Evolutionary conservation across 2,797 vertebrate genomes (phyloP).

Genomic region (Pseudopleuronectes americanus): DNA sequence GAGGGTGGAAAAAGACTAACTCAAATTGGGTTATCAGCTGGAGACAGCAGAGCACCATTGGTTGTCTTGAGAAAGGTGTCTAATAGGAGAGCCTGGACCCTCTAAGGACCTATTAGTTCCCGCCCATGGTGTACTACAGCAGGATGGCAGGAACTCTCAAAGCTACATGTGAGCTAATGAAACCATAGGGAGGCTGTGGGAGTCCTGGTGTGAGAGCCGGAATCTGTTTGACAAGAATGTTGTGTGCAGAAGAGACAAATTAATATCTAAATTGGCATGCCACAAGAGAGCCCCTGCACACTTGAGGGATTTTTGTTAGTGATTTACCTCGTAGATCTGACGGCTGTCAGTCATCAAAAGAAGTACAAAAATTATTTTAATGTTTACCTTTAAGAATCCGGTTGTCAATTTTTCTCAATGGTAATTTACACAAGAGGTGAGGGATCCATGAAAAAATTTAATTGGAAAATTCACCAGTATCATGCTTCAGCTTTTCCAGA

Average conservation of each 20-base stretch:
- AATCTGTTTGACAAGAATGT: constrained; percentile 32
- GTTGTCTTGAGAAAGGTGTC: constrained; percentile 38
- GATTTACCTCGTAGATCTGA: background rate
- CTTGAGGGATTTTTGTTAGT: constrained; percentile 10
- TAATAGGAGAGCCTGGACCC: constrained; percentile 55
- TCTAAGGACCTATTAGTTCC: constrained; percentile 73
- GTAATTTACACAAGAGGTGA: too few relatives aligned
- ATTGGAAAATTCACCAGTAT: too few relatives aligned
- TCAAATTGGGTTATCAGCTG: constrained; percentile 50
- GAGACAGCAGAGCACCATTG: constrained; percentile 23
- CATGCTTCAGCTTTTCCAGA: too few relatives aligned
- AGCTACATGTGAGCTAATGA: constrained; percentile 66
- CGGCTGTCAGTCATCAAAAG: background rate
- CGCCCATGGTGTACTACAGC: constrained; percentile 28
- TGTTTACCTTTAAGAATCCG: background rate
- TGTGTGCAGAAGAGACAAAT: constrained; percentile 16
- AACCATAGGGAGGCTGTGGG: constrained; percentile 56
- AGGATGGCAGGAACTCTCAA: constrained; percentile 48
- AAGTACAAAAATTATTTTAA: background rate
- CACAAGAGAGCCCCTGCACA: constrained; percentile 2
- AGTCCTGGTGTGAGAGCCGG: constrained; percentile 17
- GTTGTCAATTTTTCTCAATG: background rate
- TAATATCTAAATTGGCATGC: background rate
- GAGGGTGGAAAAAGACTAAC: constrained; percentile 28
- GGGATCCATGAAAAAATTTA: too few relatives aligned